phyloP scores from a whole-genome alignment of 2,888 invertebrate genomes.

The Unio delphinus region DNA sequence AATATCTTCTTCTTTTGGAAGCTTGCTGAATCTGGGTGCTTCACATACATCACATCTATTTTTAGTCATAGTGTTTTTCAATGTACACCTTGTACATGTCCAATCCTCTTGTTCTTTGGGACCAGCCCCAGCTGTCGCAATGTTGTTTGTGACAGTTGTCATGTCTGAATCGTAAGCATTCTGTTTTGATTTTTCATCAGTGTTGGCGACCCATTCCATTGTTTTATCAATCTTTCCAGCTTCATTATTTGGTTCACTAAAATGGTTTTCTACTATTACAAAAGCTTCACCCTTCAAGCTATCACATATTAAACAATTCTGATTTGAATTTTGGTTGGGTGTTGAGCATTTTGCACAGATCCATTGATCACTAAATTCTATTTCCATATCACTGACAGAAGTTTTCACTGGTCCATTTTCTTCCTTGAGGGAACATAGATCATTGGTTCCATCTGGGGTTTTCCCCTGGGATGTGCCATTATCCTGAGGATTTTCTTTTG shows the following conservation, averaged over 20 bases:
- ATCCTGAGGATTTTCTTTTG: slow-evolving; percentile 1
- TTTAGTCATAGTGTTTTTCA: slow-evolving; percentile 80
- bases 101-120: slow-evolving; percentile 46
- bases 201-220: no score
- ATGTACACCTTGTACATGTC: slow-evolving; percentile 80
- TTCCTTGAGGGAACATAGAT: background rate
- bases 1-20: slow-evolving; percentile 43
- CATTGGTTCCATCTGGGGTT: background rate
- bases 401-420: background rate
- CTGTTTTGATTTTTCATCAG: no score
- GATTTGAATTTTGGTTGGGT: slow-evolving; percentile 23
- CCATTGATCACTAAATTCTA: slow-evolving; percentile 77
- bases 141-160: no score
- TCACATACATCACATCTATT: slow-evolving; percentile 84
- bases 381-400: background rate
- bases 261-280: slow-evolving; percentile 8
- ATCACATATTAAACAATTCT: slow-evolving; percentile 28
- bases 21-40: slow-evolving; percentile 74
- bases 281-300: slow-evolving; percentile 16
- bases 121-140: slow-evolving; percentile 3
- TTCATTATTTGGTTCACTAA: no score
- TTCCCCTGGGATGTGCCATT: background rate
- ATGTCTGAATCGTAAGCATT: no score
- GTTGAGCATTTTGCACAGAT: slow-evolving; percentile 87
- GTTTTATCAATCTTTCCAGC: no score